A percentile compares a stretch with the other conserved stretches of the same genome.
phyloP scores from a whole-genome alignment of 2,797 vertebrate species.

The Platalea minor region DNA sequence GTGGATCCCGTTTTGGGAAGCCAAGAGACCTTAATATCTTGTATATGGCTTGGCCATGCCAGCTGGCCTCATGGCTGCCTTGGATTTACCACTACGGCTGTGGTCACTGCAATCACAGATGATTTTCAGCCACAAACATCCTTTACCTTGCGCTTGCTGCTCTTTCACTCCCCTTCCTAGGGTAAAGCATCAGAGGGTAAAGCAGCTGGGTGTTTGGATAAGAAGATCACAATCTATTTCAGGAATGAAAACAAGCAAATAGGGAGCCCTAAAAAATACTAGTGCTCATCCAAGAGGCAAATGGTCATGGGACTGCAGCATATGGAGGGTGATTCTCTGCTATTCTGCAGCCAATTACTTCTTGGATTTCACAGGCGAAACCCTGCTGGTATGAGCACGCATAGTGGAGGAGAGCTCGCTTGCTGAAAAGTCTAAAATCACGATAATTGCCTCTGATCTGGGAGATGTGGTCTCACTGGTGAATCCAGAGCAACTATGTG shows the following conservation, averaged over 20 bases:
- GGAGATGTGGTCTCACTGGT: not conserved
- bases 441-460: not conserved
- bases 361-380: not conserved
- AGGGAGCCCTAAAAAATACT: not conserved
- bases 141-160: not conserved
- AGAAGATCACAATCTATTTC: not conserved
- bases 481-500: not conserved
- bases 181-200: not conserved
- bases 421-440: not conserved
- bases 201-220: not conserved
- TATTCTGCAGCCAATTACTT: not conserved
- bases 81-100: not conserved
- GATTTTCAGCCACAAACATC: not conserved
- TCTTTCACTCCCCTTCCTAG: not conserved
- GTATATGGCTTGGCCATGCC: not conserved
- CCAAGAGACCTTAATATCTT: not conserved
- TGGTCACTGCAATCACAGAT: not conserved
- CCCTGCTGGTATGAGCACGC: not conserved
- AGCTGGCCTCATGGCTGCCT: not conserved
- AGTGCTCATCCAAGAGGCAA: not conserved
- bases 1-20: not conserved
- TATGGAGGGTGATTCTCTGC: constrained; percentile 42
- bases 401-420: accelerated
- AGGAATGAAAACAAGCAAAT: not conserved
- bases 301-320: not conserved